These are phyloP conservation scores for Ondatra zibethicus DNA, from an alignment of 2,113 vertebrate species.

Conservation along the genomic window DNA sequence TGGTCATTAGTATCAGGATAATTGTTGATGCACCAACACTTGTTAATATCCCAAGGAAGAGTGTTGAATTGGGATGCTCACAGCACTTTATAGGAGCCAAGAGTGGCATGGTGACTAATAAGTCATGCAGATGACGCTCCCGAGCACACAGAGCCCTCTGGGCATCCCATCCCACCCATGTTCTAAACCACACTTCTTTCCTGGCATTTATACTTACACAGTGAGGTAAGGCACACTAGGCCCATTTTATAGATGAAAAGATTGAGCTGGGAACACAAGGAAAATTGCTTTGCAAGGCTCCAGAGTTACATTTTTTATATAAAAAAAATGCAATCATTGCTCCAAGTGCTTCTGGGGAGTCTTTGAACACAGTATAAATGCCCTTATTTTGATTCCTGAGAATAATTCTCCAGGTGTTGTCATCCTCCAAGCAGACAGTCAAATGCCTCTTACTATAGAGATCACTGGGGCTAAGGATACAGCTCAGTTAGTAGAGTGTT, in stretches of 20 bases:
- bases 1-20: neutral
- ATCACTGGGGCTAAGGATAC: neutral
- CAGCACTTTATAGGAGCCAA: neutral
- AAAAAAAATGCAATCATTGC: neutral
- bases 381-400: neutral
- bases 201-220: neutral
- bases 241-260: slow-evolving; percentile 18
- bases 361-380: neutral
- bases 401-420: neutral
- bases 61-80: neutral
- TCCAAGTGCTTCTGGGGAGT: neutral
- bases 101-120: no score
- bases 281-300: neutral
- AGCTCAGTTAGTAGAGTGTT: neutral
- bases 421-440: neutral
- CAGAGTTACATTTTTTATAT: neutral
- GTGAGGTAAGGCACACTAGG: neutral
- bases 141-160: neutral
- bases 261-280: neutral
- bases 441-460: neutral
- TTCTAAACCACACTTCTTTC: neutral
- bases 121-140: neutral
- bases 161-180: neutral
- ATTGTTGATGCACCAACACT: neutral
- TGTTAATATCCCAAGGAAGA: neutral